A percentile compares a stretch with the other conserved stretches of the same genome.
phyloP scores from a whole-genome alignment of 2,113 vertebrate genomes.

The Apteryx mantelli region DNA sequence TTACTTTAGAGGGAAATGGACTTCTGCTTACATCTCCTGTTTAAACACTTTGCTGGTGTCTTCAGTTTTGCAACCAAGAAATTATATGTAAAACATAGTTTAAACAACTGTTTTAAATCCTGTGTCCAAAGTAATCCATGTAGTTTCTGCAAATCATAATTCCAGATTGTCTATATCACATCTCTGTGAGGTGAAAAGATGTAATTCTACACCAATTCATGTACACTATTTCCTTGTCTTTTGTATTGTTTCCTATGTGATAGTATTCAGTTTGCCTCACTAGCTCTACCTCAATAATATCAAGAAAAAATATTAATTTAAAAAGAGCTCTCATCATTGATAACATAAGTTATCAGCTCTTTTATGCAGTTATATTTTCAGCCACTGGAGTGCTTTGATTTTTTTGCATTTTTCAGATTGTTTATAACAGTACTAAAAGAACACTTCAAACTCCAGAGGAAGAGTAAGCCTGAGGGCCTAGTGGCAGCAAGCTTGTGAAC shows the following conservation, averaged over 20 bases:
- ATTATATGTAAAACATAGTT: neutral
- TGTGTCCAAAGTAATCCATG: neutral
- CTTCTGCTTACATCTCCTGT: neutral
- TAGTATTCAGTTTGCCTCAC: neutral
- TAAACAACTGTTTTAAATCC: neutral
- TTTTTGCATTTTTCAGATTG: constrained; percentile 18
- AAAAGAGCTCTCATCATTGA: neutral
- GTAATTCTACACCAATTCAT: neutral
- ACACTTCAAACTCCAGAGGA: constrained; percentile 21
- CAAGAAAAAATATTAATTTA: neutral
- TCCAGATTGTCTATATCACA: neutral
- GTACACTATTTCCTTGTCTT: neutral
- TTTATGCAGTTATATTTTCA: neutral
- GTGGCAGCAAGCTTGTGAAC: neutral
- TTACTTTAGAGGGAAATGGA: neutral
- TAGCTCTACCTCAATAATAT: neutral
- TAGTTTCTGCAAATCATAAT: neutral
- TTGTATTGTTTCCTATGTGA: neutral
- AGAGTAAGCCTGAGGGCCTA: constrained; percentile 9
- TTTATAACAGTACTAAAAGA: neutral
- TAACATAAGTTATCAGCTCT: neutral
- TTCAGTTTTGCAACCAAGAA: neutral
- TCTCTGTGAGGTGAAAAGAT: neutral
- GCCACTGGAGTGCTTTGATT: neutral
- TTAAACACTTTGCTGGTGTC: neutral